phyloP scores from a whole-genome alignment of 2,113 vertebrate species.

The Solea senegalensis region DNA sequence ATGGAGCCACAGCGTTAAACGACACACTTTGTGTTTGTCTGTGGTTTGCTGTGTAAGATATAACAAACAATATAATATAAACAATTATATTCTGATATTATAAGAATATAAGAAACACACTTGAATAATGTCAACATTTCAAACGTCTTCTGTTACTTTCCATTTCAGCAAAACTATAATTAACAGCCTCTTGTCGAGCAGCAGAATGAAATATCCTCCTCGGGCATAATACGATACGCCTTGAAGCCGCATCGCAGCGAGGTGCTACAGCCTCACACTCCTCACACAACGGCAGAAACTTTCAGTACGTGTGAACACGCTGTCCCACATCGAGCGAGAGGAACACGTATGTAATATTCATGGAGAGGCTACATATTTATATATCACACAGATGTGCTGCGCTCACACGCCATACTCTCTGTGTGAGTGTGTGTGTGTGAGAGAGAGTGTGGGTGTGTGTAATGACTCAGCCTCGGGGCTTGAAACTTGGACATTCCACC shows the following conservation, averaged over 20 bases:
- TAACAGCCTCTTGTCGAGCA: slow-evolving; percentile 5
- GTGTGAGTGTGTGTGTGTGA: slow-evolving; percentile 9
- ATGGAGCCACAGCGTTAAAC: no score
- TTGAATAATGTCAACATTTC: background rate
- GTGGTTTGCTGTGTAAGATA: no score
- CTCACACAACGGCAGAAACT: slow-evolving; percentile 10
- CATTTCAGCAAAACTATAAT: slow-evolving; percentile 22
- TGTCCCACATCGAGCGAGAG: slow-evolving; percentile 58
- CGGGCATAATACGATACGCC: slow-evolving; percentile 12
- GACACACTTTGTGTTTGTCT: no score
- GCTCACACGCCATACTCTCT: slow-evolving; percentile 27
- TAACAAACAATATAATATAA: no score
- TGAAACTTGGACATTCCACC: slow-evolving; percentile 42
- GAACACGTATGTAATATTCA: slow-evolving; percentile 66
- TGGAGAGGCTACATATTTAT: slow-evolving; percentile 62
- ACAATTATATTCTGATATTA: no score
- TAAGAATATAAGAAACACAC: no score
- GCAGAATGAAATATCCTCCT: slow-evolving; percentile 12
- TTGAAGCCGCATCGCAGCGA: slow-evolving; percentile 21
- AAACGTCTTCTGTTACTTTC: background rate
- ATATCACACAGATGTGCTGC: slow-evolving; percentile 17
- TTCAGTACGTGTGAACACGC: slow-evolving; percentile 31
- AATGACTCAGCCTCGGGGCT: slow-evolving; percentile 40
- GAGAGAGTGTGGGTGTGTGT: slow-evolving; percentile 5
- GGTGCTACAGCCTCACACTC: background rate